A percentile compares a stretch with the other conserved stretches of the same genome.
Conservation (phyloP, 2,888 invertebrate genomes). For the Synergus umbraculus region DNA sequence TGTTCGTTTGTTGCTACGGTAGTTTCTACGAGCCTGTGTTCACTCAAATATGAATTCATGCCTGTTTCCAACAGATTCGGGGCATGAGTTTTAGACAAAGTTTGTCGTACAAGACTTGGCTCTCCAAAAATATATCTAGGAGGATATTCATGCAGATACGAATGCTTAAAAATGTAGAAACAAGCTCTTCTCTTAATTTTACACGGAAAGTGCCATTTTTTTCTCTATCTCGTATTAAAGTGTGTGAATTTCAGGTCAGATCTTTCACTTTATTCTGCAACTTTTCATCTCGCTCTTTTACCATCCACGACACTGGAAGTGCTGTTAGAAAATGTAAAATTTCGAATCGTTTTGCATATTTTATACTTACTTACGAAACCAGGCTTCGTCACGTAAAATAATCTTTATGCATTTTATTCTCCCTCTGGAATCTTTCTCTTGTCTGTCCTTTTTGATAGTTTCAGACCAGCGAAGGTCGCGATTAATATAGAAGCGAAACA, state of each 20-base stretch:
- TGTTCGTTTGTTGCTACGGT: background rate
- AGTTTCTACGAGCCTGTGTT: background rate
- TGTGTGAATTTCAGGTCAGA: too few relatives aligned
- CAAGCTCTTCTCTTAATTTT: too few relatives aligned
- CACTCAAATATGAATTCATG: background rate
- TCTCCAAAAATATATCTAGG: too few relatives aligned
- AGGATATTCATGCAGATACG: too few relatives aligned
- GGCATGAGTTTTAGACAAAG: too few relatives aligned
- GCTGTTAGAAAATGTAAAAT: slow-evolving; percentile 13
- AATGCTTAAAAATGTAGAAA: too few relatives aligned
- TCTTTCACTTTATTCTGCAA: background rate
- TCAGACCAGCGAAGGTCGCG: slow-evolving; percentile 1
- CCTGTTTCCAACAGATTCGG: background rate
- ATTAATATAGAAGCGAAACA: slow-evolving; percentile 1
- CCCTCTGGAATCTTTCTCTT: background rate
- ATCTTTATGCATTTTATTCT: slow-evolving; percentile 24
- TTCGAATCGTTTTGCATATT: slow-evolving; percentile 23
- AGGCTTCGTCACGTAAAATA: slow-evolving; percentile 17
- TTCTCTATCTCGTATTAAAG: too few relatives aligned
- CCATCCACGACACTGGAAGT: too few relatives aligned
- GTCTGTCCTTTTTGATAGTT: background rate
- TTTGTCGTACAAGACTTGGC: too few relatives aligned
- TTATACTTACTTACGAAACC: background rate
- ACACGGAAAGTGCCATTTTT: too few relatives aligned
- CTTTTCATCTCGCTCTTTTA: background rate